Evolutionary conservation across 2,888 invertebrate genomes (phyloP).

Genomic region (Eupithecia vulgata): DNA sequence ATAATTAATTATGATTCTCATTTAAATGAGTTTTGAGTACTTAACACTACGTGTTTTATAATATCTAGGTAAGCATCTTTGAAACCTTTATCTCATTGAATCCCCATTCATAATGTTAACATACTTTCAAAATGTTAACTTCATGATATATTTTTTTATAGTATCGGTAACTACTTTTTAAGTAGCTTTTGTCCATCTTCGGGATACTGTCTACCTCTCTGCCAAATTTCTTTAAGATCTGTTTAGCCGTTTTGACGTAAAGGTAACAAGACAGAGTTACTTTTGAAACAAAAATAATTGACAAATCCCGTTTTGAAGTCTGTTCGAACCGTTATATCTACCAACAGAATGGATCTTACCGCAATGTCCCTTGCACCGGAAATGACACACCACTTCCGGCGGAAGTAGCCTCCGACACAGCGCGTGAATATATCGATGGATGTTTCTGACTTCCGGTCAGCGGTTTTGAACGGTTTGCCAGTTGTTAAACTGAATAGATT

Average conservation of each 20-base stretch:
- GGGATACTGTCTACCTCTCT: too few species aligned
- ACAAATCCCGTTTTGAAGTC: neutral
- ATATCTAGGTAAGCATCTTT: too few species aligned
- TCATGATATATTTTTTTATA: neutral
- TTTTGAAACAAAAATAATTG: neutral
- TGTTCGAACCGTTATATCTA: neutral
- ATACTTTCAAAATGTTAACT: neutral
- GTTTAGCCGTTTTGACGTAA: too few species aligned
- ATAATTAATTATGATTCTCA: conserved; percentile 61
- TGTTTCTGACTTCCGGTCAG: conserved; percentile 37
- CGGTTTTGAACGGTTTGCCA: conserved; percentile 16
- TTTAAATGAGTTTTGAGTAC: conserved; percentile 51
- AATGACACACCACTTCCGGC: conserved; percentile 58
- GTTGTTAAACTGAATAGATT: neutral
- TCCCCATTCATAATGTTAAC: neutral
- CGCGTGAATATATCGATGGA: conserved; percentile 50
- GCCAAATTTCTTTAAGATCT: too few species aligned
- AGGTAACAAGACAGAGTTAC: too few species aligned
- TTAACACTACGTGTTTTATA: too few species aligned
- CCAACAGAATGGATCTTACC: conserved; percentile 8
- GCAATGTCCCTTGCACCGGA: conserved; percentile 19
- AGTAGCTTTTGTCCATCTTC: too few species aligned
- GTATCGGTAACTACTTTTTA: too few species aligned
- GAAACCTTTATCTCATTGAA: too few species aligned
- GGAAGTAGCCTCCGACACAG: conserved; percentile 55